Percentiles rank a stretch among this genome's conserved stretches.
These are phyloP conservation scores for Cosmopolites sordidus DNA, from an alignment of 2,888 invertebrate genomes.

Conservation along the genomic window DNA sequence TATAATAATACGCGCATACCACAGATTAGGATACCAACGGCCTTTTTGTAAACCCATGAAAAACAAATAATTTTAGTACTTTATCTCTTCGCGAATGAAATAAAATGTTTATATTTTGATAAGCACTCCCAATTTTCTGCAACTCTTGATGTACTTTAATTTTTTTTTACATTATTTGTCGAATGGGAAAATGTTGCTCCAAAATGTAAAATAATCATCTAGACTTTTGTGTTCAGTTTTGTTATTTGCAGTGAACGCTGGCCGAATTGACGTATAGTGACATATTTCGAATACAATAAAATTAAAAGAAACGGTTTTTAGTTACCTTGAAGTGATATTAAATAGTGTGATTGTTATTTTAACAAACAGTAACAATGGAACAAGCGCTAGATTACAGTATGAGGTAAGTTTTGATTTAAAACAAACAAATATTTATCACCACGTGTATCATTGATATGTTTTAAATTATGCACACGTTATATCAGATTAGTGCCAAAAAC, in stretches of 20 bases:
- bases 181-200: neutral
- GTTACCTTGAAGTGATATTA: no score
- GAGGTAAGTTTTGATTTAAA: conserved; percentile 11
- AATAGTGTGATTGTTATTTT: no score
- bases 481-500: no score
- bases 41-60: conserved; percentile 17
- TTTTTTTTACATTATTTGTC: neutral
- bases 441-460: no score
- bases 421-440: neutral
- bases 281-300: no score
- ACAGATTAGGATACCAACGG: conserved; percentile 20
- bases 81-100: conserved; percentile 25
- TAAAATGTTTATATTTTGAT: conserved; percentile 36
- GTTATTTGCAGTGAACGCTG: neutral
- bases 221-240: conserved; percentile 13
- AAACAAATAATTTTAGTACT: conserved; percentile 24
- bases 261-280: no score
- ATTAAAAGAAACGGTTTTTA: no score
- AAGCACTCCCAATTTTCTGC: conserved; percentile 38
- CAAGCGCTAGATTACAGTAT: conserved; percentile 22
- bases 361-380: conserved; percentile 5
- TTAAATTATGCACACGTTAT: no score
- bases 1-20: conserved; percentile 20
- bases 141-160: conserved; percentile 22
- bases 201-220: conserved; percentile 17